Percentiles rank a stretch among this genome's conserved stretches.
These are phyloP conservation scores for Clarias platycephalus DNA, from an alignment of 2,797 vertebrate species.

Conservation along the genomic window DNA sequence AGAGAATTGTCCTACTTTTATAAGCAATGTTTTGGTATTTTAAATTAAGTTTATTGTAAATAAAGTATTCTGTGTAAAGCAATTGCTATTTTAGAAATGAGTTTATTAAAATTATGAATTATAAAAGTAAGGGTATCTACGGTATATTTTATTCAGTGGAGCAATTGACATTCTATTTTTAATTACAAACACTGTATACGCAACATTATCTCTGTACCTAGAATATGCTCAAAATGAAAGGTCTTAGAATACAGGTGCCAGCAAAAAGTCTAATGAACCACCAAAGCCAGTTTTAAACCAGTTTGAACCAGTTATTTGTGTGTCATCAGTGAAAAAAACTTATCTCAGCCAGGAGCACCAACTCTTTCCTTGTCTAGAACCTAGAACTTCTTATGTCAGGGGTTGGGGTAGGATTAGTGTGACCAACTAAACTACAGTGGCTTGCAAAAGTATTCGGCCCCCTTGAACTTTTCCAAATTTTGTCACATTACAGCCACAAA, in stretches of 20 bases:
- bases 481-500: no score
- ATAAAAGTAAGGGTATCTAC: background rate
- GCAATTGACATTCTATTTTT: background rate
- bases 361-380: no score
- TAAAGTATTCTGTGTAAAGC: background rate
- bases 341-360: no score
- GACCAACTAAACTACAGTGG: background rate
- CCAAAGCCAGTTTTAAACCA: no score
- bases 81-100: background rate
- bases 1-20: background rate
- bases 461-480: no score
- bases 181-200: background rate
- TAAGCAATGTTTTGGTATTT: background rate
- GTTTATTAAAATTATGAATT: background rate
- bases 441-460: no score
- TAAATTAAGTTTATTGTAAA: background rate
- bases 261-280: background rate
- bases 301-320: no score
- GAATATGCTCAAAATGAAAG: background rate
- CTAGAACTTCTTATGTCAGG: no score
- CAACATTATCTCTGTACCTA: background rate
- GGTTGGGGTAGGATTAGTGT: no score
- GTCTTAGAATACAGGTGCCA: background rate
- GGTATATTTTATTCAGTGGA: background rate
- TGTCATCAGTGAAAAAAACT: no score